Evolutionary conservation across 2,113 vertebrate species (phyloP), one percentile per base, ranked within the genome.

Genomic region (Delphinus delphis): DNA sequence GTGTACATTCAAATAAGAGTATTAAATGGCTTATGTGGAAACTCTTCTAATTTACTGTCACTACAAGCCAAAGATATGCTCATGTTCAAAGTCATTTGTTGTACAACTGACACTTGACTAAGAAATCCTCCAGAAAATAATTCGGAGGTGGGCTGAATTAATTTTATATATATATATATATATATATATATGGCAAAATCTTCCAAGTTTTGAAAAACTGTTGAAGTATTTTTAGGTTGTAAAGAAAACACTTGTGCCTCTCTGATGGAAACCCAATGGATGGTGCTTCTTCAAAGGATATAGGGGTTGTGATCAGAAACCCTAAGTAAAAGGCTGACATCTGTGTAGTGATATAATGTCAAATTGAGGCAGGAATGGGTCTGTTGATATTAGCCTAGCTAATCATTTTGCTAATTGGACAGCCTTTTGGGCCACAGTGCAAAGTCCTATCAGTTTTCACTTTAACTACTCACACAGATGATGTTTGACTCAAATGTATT

Each of bases 401-500:
- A 99, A 99, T 99, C 98, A 98, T 98, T 98, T 97, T 96, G 98
- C 98, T 99, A 99, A 99, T 99, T 99, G 98, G 98, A 98, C 95
- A 81, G 98, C 98, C 98, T 98, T 95, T 98, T 83, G 85, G 98
- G 98, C 97, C 97, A 93, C 97, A 93, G 97, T 92, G 98, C 97
- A 28, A 93, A 98, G 97, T 68, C 97, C 96, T 98, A 98, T 99
- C 98, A 0, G 77, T 90, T 99, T 99, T 99, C 99, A 98, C 98
- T 99, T 98, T 98, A 99, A 98, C 98, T 98, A 90, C 98, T 99
- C 98, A 98, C 83, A 23, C 98, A 98, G 99, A 99, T 98, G 98
- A 99, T 98, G 98, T 99, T 98, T 99, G 99, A 99, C 98, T 99
- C 98, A 98, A 98, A 98, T 98, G 98, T 98, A 99, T 99, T 98